These are phyloP conservation scores for Toxonevra muliebris DNA, from an alignment of 2,888 invertebrate species.

Conservation along the genomic window DNA sequence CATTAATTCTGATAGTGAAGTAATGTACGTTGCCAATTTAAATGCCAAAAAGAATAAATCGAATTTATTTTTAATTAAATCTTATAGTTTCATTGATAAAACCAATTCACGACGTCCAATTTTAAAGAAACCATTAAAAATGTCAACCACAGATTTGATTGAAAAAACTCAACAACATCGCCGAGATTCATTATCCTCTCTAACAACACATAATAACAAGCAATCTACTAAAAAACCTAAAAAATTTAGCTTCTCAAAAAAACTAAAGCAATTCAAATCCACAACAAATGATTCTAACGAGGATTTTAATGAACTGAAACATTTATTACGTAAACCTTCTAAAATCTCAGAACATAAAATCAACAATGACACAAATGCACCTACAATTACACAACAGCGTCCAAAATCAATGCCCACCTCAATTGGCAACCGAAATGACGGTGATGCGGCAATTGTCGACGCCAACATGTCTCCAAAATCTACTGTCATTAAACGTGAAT, in stretches of 20 bases:
- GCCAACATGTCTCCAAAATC: neutral
- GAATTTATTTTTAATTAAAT: conserved; percentile 43
- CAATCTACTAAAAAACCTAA: conserved; percentile 23
- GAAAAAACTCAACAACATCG: conserved; percentile 2
- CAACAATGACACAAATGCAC: conserved; percentile 1
- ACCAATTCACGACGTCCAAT: conserved; percentile 15
- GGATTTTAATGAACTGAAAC: conserved; percentile 28
- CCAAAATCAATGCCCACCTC: conserved; percentile 48
- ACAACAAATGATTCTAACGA: conserved; percentile 27
- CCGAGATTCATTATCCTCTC: neutral
- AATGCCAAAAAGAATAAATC: conserved; percentile 39
- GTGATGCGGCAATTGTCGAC: conserved; percentile 21
- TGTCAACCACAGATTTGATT: neutral
- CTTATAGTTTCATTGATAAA: conserved; percentile 44
- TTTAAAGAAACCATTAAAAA: neutral
- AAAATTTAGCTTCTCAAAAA: conserved; percentile 17
- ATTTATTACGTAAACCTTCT: conserved; percentile 37
- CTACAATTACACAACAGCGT: conserved; percentile 39
- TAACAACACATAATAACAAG: neutral
- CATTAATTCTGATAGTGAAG: conserved; percentile 34
- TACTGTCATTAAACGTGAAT: conserved; percentile 51
- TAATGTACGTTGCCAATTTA: conserved; percentile 26
- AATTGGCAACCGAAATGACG: conserved; percentile 16
- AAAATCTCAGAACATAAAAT: conserved; percentile 25
- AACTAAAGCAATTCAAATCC: conserved; percentile 33